A percentile compares a stretch with the other conserved stretches of the same genome.
Evolutionary conservation across 2,797 vertebrate genomes (phyloP).

Genomic region (Acrossocheilus wenchowensis): DNA sequence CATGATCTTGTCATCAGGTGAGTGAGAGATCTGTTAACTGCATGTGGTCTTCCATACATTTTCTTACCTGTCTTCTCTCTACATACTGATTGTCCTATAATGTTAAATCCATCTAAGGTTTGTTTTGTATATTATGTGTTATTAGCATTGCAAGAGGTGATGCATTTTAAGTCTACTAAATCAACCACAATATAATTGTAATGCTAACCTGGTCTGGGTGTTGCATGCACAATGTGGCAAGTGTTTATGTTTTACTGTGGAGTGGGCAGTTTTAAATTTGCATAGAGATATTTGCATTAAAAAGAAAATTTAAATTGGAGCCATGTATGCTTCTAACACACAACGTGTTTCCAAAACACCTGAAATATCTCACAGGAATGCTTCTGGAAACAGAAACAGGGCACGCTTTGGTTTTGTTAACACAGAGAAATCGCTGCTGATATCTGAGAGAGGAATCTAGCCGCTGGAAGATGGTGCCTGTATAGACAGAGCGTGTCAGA

Average conservation of each 20-base stretch:
- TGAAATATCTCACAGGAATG: not conserved
- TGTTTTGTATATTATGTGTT: not conserved
- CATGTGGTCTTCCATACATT: no score
- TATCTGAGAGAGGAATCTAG: not conserved
- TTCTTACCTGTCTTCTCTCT: not conserved
- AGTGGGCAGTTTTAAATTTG: constrained; percentile 29
- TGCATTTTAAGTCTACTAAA: not conserved
- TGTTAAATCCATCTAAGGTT: not conserved
- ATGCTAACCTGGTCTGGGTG: not conserved
- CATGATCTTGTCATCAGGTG: constrained; percentile 74
- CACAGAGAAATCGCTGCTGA: not conserved
- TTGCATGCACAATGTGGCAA: not conserved
- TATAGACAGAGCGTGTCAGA: not conserved
- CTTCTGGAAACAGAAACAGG: not conserved
- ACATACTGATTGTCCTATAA: not conserved
- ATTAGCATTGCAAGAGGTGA: not conserved
- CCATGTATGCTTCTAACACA: not conserved
- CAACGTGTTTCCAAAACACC: constrained; percentile 5
- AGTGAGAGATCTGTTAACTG: not conserved
- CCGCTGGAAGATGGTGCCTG: not conserved
- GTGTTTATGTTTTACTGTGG: not conserved
- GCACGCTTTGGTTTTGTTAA: not conserved
- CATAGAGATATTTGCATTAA: constrained; percentile 26
- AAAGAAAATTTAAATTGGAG: constrained; percentile 6
- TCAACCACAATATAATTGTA: not conserved